Conservation (phyloP, 2,888 invertebrate genomes). For the Sphaerophoria rueppellii region DNA sequence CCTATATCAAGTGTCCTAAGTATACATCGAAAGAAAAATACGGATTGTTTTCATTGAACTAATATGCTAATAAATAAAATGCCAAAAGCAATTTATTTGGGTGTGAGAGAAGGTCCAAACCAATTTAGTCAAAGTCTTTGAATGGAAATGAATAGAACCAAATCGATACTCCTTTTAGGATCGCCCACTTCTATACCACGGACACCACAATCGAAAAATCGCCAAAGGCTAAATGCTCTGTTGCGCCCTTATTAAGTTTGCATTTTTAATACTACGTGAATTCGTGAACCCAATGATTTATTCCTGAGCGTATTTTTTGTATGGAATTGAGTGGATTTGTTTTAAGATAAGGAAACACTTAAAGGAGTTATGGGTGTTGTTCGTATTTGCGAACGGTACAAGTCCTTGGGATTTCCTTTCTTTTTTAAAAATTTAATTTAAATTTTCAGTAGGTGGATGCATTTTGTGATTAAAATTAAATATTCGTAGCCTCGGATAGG, state of each 20-base stretch:
- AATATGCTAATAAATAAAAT: slow-evolving; percentile 72
- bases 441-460: too few relatives aligned
- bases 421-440: too few relatives aligned
- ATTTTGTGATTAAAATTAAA: too few relatives aligned
- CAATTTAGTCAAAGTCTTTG: slow-evolving; percentile 22
- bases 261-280: slow-evolving; percentile 45
- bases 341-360: background rate
- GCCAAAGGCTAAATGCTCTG: slow-evolving; percentile 33
- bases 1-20: slow-evolving; percentile 52
- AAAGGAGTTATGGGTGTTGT: background rate
- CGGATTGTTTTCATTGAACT: slow-evolving; percentile 67
- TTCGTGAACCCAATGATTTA: slow-evolving; percentile 10
- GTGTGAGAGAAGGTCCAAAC: slow-evolving; percentile 9
- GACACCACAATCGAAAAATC: slow-evolving; percentile 42
- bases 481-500: too few relatives aligned
- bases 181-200: background rate
- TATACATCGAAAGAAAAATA: slow-evolving; percentile 68
- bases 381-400: background rate
- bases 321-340: background rate
- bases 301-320: slow-evolving; percentile 3
- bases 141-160: background rate
- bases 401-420: too few relatives aligned
- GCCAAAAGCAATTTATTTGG: slow-evolving; percentile 42
- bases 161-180: background rate
- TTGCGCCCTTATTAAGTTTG: slow-evolving; percentile 64